These are phyloP conservation scores for Pseudomyrmex pallidus DNA, from an alignment of 1,140 invertebrate genomes.

Conservation along the genomic window DNA sequence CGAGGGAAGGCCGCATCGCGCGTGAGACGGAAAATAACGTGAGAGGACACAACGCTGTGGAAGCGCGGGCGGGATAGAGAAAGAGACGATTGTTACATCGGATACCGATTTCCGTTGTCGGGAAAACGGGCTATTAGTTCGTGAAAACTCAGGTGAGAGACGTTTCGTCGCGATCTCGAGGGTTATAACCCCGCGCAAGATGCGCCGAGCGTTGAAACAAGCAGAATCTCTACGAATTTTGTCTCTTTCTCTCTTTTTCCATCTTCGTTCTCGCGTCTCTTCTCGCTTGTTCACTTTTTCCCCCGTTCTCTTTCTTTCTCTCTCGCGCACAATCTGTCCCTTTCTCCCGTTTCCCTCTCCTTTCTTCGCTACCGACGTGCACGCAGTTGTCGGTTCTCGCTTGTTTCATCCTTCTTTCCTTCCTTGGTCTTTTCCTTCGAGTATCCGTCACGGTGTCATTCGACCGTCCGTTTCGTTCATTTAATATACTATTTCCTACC, in stretches of 20 bases:
- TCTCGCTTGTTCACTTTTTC: constrained; percentile 8
- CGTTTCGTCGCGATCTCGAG: background rate
- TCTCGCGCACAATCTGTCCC: background rate
- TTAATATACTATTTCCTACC: background rate
- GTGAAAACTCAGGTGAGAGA: background rate
- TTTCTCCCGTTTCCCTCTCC: constrained; percentile 11
- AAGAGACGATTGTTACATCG: constrained; percentile 3
- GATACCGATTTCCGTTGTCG: background rate
- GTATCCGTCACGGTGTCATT: background rate
- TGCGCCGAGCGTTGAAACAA: background rate
- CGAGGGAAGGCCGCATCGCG: background rate
- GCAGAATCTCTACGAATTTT: background rate
- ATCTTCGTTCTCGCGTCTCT: constrained; percentile 34
- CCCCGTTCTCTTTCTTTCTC: constrained; percentile 15
- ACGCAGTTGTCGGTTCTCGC: constrained; percentile 69
- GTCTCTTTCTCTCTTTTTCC: background rate
- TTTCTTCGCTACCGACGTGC: constrained; percentile 51
- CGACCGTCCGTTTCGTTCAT: constrained; percentile 44
- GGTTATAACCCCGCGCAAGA: too few relatives aligned
- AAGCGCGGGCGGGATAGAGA: constrained; percentile 44
- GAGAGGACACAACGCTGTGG: constrained; percentile 44
- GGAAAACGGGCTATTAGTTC: background rate
- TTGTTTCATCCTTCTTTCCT: constrained; percentile 68
- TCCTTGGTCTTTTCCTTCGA: constrained; percentile 37
- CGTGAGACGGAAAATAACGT: constrained; percentile 18